Percentiles rank a stretch among this genome's conserved stretches.
Evolutionary conservation across 2,113 vertebrate genomes (phyloP).

Genomic region (Ptychochromis oligacanthus): DNA sequence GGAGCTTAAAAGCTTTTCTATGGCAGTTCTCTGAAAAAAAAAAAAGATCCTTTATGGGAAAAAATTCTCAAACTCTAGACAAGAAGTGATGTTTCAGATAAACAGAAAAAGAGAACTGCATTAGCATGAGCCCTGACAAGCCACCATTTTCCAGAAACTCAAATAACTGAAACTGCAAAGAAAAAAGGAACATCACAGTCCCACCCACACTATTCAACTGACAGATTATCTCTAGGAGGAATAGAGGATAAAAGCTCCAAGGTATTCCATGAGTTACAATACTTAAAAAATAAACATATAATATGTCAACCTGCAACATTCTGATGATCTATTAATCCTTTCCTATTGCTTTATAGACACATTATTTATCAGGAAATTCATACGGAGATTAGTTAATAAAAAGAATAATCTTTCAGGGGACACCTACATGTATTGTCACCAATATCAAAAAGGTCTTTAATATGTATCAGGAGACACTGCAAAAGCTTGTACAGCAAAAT

Average conservation of each 20-base stretch:
- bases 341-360: background rate
- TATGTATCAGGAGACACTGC: background rate
- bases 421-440: too few relatives aligned
- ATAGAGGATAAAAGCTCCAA: background rate
- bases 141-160: background rate
- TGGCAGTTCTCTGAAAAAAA: background rate
- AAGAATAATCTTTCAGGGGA: background rate
- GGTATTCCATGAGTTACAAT: background rate
- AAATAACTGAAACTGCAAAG: background rate
- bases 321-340: background rate
- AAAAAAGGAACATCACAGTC: background rate
- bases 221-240: background rate
- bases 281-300: background rate
- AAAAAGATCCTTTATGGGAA: background rate
- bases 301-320: background rate
- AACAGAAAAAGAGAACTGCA: background rate
- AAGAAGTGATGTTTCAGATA: background rate
- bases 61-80: background rate
- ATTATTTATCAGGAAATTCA: background rate
- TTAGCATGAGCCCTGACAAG: background rate
- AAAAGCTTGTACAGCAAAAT: background rate
- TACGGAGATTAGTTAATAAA: background rate
- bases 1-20: background rate
- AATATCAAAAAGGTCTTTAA: background rate
- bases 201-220: background rate